Evolutionary conservation across 92 coral and sea anemone genomes (phyloP).

Genomic region (Epizoanthus illoricatus): DNA sequence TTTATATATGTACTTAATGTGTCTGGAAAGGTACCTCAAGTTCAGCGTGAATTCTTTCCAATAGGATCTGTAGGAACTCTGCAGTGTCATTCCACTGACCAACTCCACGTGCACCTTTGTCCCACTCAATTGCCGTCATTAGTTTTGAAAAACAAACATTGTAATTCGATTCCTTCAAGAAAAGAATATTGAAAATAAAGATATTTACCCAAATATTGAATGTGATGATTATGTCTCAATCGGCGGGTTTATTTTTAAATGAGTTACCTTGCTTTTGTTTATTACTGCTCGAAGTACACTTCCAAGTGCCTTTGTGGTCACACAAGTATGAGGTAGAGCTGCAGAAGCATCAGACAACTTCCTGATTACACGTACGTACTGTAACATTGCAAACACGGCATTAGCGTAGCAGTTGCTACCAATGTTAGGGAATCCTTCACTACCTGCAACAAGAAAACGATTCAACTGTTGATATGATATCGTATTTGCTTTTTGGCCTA

Average conservation of each 20-base stretch:
- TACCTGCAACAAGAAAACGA: background rate
- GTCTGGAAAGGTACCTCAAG: too few relatives aligned
- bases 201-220: background rate
- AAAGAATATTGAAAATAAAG: background rate
- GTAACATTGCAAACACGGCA: background rate
- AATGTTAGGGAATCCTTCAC: background rate
- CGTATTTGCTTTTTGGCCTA: background rate
- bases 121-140: background rate
- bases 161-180: background rate
- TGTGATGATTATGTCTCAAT: too few relatives aligned
- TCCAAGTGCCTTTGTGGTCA: background rate
- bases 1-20: too few relatives aligned
- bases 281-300: background rate
- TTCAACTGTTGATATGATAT: background rate
- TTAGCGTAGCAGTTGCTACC: slow-evolving; percentile 12
- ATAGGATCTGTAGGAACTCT: background rate
- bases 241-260: background rate
- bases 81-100: slow-evolving; percentile 22
- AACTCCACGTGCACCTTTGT: slow-evolving; percentile 19
- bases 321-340: background rate
- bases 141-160: background rate
- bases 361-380: background rate
- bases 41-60: background rate
- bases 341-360: background rate
- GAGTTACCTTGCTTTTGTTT: slow-evolving; percentile 6